Percentiles rank a stretch among this genome's conserved stretches.
These are phyloP conservation scores for Aphelenchoides besseyi DNA, from an alignment of 1,140 invertebrate genomes.

Conservation along the genomic window DNA sequence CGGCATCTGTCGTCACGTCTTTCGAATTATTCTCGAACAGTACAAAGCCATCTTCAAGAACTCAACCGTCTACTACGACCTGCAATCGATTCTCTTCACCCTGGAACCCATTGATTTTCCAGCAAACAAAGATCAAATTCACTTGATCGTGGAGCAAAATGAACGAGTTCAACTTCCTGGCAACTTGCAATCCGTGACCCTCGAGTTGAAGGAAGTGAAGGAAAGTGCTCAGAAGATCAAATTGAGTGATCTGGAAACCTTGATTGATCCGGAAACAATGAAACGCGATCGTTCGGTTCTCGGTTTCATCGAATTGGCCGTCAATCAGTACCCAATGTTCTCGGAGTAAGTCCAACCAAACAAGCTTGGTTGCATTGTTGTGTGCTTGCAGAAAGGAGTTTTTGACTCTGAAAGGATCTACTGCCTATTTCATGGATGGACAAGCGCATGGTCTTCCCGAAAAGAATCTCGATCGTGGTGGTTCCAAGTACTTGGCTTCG, in stretches of 20 bases:
- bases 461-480: background rate
- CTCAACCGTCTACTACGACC: background rate
- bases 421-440: slow-evolving; percentile 4
- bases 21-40: background rate
- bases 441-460: background rate
- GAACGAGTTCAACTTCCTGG: background rate
- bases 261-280: slow-evolving; percentile 1
- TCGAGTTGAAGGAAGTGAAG: slow-evolving; percentile 4
- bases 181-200: background rate
- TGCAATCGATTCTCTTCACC: slow-evolving; percentile 17
- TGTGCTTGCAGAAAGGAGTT: slow-evolving; percentile 10
- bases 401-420: slow-evolving; percentile 12
- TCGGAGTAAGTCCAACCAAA: slow-evolving; percentile 7
- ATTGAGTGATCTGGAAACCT: background rate
- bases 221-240: slow-evolving; percentile 1
- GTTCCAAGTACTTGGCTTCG: slow-evolving; percentile 17
- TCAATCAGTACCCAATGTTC: slow-evolving; percentile 17
- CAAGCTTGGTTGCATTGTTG: background rate
- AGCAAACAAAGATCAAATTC: background rate
- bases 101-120: background rate
- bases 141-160: background rate
- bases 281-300: slow-evolving; percentile 9
- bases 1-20: background rate
- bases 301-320: slow-evolving; percentile 12
- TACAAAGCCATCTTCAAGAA: background rate